Conservation (phyloP, 2,113 vertebrate species). For the Chaetodon trifascialis region DNA sequence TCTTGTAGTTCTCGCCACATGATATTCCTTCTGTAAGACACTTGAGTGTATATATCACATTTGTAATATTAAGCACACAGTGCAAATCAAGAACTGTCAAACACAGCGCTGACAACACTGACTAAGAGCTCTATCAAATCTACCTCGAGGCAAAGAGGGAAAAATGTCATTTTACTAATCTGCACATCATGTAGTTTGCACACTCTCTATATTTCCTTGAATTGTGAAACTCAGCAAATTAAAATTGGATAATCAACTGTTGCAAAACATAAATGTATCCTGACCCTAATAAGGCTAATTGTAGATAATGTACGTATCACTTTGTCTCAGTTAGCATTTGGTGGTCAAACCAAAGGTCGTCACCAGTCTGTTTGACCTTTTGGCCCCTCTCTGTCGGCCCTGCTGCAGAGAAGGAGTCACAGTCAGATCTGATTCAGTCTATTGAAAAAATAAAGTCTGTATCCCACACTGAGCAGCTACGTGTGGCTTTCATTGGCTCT, state of each 20-base stretch:
- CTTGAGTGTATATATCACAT: neutral
- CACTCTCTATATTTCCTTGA: neutral
- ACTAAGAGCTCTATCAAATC: slow-evolving; percentile 30
- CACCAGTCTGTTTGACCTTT: neutral
- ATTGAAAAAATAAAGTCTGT: neutral
- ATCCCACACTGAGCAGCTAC: no score
- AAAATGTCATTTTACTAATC: slow-evolving; percentile 14
- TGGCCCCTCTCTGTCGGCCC: neutral
- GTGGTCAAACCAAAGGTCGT: neutral
- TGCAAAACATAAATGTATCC: neutral
- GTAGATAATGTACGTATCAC: no score
- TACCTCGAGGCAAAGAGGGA: slow-evolving; percentile 19
- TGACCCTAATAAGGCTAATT: neutral
- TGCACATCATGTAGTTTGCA: neutral
- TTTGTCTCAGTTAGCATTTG: neutral
- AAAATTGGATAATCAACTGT: neutral
- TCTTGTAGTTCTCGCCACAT: no score
- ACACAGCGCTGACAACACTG: neutral
- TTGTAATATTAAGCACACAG: neutral
- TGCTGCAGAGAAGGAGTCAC: neutral
- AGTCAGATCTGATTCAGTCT: neutral
- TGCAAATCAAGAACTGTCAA: slow-evolving; percentile 9
- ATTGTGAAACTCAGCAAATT: neutral
- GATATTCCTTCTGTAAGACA: neutral
- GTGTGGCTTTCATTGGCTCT: neutral